A percentile compares a stretch with the other conserved stretches of the same genome.
Evolutionary conservation across 1,140 invertebrate genomes (phyloP).

Genomic region (Armadillidium nasatum): DNA sequence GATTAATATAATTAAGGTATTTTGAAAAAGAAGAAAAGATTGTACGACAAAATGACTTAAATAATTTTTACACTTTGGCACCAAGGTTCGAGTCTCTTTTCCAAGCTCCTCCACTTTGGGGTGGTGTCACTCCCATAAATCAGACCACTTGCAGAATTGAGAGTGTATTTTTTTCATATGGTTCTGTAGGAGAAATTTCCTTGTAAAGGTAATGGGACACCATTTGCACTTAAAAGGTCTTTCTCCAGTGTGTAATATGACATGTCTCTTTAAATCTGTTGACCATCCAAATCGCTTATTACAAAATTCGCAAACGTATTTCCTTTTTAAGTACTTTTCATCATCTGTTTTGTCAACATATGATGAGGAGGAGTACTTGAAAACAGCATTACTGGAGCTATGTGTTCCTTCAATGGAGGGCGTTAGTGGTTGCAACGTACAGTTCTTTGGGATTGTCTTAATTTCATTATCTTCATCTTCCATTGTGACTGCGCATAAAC

Average conservation of each 20-base stretch:
- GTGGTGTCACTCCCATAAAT: not conserved
- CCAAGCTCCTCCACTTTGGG: too few species aligned
- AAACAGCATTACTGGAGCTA: not conserved
- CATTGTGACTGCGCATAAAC: slow-evolving; percentile 43
- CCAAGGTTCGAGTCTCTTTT: too few species aligned
- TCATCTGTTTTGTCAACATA: slow-evolving; percentile 20
- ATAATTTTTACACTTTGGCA: too few species aligned
- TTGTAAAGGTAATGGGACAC: slow-evolving; percentile 38
- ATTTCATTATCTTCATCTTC: slow-evolving; percentile 38
- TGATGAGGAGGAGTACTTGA: too few species aligned
- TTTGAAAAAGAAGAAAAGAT: too few species aligned
- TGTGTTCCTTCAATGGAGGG: not conserved
- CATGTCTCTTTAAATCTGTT: slow-evolving; percentile 42
- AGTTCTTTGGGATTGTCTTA: too few species aligned
- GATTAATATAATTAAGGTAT: too few species aligned
- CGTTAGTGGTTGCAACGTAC: not conserved
- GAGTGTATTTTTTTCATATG: slow-evolving; percentile 41
- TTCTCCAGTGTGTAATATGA: slow-evolving; percentile 44
- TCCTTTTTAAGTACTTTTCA: slow-evolving; percentile 35
- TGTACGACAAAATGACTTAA: too few species aligned
- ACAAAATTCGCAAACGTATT: slow-evolving; percentile 41
- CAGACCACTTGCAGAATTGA: slow-evolving; percentile 15
- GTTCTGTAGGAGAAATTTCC: slow-evolving; percentile 44
- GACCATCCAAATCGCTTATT: slow-evolving; percentile 44
- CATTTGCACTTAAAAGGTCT: slow-evolving; percentile 41